These are phyloP conservation scores for Apis laboriosa DNA, from an alignment of 1,140 invertebrate species.

Conservation along the genomic window DNA sequence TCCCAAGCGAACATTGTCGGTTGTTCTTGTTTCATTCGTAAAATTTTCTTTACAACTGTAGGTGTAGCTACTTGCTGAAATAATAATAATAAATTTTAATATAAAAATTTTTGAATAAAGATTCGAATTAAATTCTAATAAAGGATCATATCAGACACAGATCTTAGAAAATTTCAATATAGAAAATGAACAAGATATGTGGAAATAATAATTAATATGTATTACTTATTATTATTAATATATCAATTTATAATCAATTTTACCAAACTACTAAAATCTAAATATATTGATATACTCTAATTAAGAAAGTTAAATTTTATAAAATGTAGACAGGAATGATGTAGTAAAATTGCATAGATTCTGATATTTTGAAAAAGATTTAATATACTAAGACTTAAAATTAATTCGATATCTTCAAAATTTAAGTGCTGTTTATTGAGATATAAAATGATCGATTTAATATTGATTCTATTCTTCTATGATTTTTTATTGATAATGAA, in stretches of 20 bases:
- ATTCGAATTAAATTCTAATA: too few relatives aligned
- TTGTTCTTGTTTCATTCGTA: constrained; percentile 94
- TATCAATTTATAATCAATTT: background rate
- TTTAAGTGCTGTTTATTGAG: constrained; percentile 14
- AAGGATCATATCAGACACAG: background rate
- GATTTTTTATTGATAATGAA: background rate
- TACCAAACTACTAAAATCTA: background rate
- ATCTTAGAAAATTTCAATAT: background rate
- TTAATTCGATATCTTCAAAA: constrained; percentile 34
- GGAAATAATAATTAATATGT: background rate
- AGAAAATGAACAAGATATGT: too few relatives aligned
- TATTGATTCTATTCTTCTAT: background rate
- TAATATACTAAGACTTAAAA: too few relatives aligned
- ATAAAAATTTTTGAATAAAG: too few relatives aligned
- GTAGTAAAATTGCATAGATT: background rate
- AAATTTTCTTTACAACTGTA: constrained; percentile 94
- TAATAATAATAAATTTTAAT: background rate
- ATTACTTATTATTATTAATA: background rate
- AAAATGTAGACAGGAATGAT: background rate
- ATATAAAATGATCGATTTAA: constrained; percentile 14
- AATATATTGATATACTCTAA: background rate
- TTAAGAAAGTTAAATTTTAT: constrained; percentile 5
- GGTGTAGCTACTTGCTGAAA: constrained; percentile 94
- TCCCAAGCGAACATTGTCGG: constrained; percentile 97
- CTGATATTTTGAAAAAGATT: background rate